Evolutionary conservation across 2,797 vertebrate genomes (phyloP), one percentile per base, ranked within the genome.

Genomic region (Poeciliopsis turneri): DNA sequence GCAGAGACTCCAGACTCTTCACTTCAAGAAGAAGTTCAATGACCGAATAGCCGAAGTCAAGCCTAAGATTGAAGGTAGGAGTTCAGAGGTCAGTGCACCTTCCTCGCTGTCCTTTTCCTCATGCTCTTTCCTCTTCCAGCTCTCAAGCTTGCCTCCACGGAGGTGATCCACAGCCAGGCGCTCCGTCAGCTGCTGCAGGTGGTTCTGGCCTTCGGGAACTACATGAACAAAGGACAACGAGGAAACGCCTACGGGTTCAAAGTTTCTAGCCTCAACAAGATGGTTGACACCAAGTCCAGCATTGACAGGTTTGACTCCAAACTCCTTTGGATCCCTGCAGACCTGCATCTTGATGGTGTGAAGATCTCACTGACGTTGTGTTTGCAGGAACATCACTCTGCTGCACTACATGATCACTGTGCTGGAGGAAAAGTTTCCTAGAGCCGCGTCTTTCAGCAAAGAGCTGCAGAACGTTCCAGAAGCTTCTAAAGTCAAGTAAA

Each of bases 11-110:
- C 97, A 97, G 78, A 96, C 97, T 0, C 95, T 99, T 47, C 97
- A 97, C 95, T 98, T 98, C 92, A 99, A 99, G 90, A 99, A 98
- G 95, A 98, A 98, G 92, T 99, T 99, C 95, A 95, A 97, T 25
- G 98, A 99, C 88, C 96, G 97, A 84, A 94, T 99, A 77, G 95
- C 96, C 36, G 98, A 99, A 80, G 94, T 97, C 83, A 97, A 98
- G 88, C 98, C 97, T 36, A 98, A 97, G 92, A 96, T 99, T 78
- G 95, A 97, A 96, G 97, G 98, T 97, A 95, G 15, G 16, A 41
- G 18, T 43, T 36, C 41, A 36, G 2, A 15, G 51, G 51, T 25
- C 23, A 25, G 33, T 20, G 61, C 61, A 23, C 41, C n/a, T 12
- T 59, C 51, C 7, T 16, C 18, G 1, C 25, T 12, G 2, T 33